Evolutionary conservation across 2,113 vertebrate species (phyloP), one percentile per base, ranked within the genome.

Genomic region (Xyliphius kryptos): DNA sequence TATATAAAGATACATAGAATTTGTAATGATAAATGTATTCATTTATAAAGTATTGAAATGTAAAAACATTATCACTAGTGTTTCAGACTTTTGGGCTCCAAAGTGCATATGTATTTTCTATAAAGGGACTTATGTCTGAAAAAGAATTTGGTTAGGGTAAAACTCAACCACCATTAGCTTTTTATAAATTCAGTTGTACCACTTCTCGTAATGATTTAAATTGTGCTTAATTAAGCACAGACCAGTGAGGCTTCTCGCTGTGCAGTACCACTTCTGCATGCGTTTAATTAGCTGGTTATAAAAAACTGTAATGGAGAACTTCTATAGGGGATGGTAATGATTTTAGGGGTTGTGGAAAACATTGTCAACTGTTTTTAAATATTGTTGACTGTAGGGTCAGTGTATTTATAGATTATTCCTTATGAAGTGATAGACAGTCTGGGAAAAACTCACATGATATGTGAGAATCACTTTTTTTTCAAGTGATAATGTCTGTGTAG

Each of bases 321-420:
- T 79, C 78, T 80, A 71, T 69, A 32, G 76, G 80, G 82, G 86
- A 88, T 85, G 82, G 85, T 81, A 82, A 82, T 84, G 76, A 85
- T 86, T 83, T 81, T 81, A 84, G 74, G 80, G 82, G 84, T 80
- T 71, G 76, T 76, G 77, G 76, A 79, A 79, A 71, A 72, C 77
- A 72, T 74, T 64, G 61, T 77, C 78, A 79, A 80, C 80, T 73
- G 77, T 81, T 83, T 75, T 75, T 41, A 68, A 76, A 74, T 76
- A 79, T 78, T 79, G 79, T 80, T 65, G 67, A 63, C 79, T 81
- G 76, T 77, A 52, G 48, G 6, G 54, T 72, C 52, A 49, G n/a
- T n/a, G n/a, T n/a, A n/a, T n/a, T n/a, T 26, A 32, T 65, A 56
- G 36, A 40, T 56, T 79, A 80, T 72, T 68, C 68, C 78, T 77